phyloP scores from a whole-genome alignment of 2,888 invertebrate genomes.

The Matsumyia berberina region DNA sequence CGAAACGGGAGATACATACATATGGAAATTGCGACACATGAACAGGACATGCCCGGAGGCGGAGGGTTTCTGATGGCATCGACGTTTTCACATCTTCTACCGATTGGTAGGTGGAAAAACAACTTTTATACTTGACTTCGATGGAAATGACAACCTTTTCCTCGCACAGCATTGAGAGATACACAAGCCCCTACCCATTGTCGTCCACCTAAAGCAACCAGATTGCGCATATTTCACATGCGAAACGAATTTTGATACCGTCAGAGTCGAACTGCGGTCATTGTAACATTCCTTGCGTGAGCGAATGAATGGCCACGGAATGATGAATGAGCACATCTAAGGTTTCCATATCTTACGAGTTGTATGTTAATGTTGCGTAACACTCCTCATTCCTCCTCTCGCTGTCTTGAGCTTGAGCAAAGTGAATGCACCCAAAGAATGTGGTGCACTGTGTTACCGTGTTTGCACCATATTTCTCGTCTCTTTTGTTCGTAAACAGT shows the following conservation, averaged over 20 bases:
- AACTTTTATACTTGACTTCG: too few relatives aligned
- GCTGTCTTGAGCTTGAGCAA: slow-evolving; percentile 5
- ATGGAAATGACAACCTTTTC: slow-evolving; percentile 6
- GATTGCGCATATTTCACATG: slow-evolving; percentile 35
- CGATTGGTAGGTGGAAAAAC: slow-evolving; percentile 4
- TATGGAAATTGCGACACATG: slow-evolving; percentile 12
- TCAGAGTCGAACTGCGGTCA: slow-evolving; percentile 49
- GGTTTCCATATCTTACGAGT: slow-evolving; percentile 63
- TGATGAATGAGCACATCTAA: slow-evolving; percentile 72
- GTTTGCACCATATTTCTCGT: slow-evolving; percentile 46
- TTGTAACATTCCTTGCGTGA: slow-evolving; percentile 71
- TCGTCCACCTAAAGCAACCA: slow-evolving; percentile 10
- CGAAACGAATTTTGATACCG: slow-evolving; percentile 50
- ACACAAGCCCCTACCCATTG: neutral
- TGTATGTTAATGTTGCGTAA: slow-evolving; percentile 44
- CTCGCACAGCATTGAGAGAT: neutral
- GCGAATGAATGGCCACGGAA: slow-evolving; percentile 65
- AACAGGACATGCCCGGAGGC: neutral
- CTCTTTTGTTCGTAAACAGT: neutral
- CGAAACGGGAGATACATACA: slow-evolving; percentile 3
- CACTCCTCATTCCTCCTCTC: neutral
- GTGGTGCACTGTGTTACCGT: slow-evolving; percentile 62
- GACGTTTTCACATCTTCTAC: slow-evolving; percentile 26
- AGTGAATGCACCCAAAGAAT: slow-evolving; percentile 72
- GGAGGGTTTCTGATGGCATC: neutral